Evolutionary conservation across 2,888 invertebrate species (phyloP).

Genomic region (Halictus quadricinctus): DNA sequence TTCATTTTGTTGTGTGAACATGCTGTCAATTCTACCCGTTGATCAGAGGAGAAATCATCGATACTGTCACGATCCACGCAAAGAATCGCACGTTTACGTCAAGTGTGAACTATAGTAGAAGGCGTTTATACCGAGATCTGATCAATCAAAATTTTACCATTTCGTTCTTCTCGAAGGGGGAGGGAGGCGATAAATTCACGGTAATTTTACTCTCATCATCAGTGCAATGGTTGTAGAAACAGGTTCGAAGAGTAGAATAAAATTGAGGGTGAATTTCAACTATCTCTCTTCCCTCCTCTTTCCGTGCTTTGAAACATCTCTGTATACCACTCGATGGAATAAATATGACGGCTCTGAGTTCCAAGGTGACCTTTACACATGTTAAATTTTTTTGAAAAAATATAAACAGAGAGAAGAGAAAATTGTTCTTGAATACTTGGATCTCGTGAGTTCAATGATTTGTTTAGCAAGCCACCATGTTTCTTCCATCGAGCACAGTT

Average conservation of each 20-base stretch:
- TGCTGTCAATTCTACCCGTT: slow-evolving; percentile 8
- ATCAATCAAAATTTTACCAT: slow-evolving; percentile 1
- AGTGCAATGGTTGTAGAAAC: not conserved
- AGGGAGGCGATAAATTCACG: not conserved
- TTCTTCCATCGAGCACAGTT: not conserved
- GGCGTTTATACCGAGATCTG: not conserved
- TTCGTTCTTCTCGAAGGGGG: not conserved
- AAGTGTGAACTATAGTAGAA: not conserved
- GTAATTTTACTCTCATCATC: not conserved
- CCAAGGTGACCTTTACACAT: not conserved
- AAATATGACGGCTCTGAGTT: not conserved
- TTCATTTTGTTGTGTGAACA: not conserved
- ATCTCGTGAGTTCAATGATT: not conserved
- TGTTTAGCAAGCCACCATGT: not conserved
- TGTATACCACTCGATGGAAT: not conserved
- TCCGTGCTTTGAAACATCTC: not conserved
- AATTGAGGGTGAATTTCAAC: not conserved
- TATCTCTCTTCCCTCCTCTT: slow-evolving; percentile 4
- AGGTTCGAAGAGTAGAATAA: not conserved
- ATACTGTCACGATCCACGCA: not conserved
- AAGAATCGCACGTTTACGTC: not conserved
- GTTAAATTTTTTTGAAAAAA: not conserved
- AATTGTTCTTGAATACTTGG: not conserved
- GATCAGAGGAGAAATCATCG: not conserved
- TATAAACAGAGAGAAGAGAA: not conserved